A percentile compares a stretch with the other conserved stretches of the same genome.
phyloP scores from a whole-genome alignment of 2,113 vertebrate species.

The Macheiramphus alcinus region DNA sequence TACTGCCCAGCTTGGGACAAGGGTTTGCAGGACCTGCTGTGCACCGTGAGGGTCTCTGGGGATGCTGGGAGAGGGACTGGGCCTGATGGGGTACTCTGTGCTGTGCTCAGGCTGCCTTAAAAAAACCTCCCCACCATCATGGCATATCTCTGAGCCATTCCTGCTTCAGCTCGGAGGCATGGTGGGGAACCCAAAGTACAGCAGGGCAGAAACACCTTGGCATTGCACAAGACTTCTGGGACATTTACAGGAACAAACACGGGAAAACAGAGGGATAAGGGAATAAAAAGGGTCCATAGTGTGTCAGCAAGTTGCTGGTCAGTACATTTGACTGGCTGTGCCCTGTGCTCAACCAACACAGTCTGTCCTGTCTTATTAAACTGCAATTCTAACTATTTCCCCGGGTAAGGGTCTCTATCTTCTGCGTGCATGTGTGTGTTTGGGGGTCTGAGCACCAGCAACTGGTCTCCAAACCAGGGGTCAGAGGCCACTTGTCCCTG shows the following conservation, averaged over 20 bases:
- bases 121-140: not conserved
- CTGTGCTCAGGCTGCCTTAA: not conserved
- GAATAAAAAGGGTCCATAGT: not conserved
- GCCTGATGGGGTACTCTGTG: not conserved
- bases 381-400: not conserved
- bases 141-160: not conserved
- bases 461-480: not conserved
- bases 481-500: not conserved
- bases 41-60: not conserved
- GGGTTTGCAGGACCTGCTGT: not conserved
- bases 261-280: not conserved
- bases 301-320: not conserved
- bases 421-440: not conserved
- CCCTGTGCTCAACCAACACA: not conserved
- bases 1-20: not conserved
- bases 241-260: not conserved
- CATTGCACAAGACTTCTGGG: not conserved
- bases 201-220: not conserved
- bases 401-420: not conserved
- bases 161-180: not conserved
- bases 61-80: not conserved
- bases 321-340: not conserved
- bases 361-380: not conserved
- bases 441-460: not conserved
- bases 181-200: not conserved